These are phyloP conservation scores for Heliconius sara DNA, from an alignment of 2,888 invertebrate genomes.

Conservation along the genomic window DNA sequence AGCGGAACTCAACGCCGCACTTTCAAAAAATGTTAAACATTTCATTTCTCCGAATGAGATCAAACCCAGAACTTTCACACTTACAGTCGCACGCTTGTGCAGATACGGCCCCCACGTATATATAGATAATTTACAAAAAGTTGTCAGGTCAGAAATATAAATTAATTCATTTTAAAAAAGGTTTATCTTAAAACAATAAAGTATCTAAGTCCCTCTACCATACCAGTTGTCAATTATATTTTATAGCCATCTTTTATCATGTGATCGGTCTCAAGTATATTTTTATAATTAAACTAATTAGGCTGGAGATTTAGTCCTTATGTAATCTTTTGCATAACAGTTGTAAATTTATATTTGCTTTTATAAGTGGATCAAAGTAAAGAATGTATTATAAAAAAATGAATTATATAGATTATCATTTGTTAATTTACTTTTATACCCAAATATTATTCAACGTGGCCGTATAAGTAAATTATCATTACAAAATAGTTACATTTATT, in stretches of 20 bases:
- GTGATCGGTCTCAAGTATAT: slow-evolving; percentile 13
- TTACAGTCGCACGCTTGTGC: too few species aligned
- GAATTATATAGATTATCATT: too few species aligned
- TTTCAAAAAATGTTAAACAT: too few species aligned
- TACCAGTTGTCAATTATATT: slow-evolving; percentile 25
- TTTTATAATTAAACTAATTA: slow-evolving; percentile 29
- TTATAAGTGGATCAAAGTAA: not conserved
- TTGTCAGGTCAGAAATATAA: slow-evolving; percentile 2
- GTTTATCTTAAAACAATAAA: slow-evolving; percentile 15
- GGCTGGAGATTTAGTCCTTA: slow-evolving; percentile 1
- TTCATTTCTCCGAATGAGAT: too few species aligned
- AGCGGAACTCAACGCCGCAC: too few species aligned
- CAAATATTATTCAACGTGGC: too few species aligned
- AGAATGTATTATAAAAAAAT: not conserved
- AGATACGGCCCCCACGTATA: too few species aligned
- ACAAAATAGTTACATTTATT: not conserved
- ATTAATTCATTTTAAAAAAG: slow-evolving; percentile 15
- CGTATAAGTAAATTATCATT: not conserved
- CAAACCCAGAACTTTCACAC: too few species aligned
- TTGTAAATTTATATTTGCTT: not conserved
- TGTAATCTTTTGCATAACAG: slow-evolving; percentile 3
- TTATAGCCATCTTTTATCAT: slow-evolving; percentile 28
- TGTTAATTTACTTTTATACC: too few species aligned
- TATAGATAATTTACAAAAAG: slow-evolving; percentile 4
- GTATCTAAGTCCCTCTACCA: slow-evolving; percentile 16